phyloP scores from a whole-genome alignment of 2,113 vertebrate genomes.

The Sterna hirundo region DNA sequence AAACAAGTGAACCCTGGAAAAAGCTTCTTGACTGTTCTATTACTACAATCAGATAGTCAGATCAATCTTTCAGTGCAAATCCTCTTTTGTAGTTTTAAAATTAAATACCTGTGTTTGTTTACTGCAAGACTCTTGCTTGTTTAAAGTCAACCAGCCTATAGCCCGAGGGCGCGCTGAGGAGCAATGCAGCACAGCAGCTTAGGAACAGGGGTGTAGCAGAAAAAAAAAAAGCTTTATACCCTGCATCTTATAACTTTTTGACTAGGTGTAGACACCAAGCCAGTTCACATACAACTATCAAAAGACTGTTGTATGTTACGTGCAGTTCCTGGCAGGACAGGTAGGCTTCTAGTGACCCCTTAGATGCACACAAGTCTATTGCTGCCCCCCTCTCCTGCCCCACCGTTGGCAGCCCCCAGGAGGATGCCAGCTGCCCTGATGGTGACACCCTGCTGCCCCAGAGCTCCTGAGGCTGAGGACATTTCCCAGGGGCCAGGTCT shows the following conservation, averaged over 20 bases:
- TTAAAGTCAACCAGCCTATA: not conserved
- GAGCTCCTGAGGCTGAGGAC: not conserved
- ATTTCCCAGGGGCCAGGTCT: not conserved
- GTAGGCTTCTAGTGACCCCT: not conserved
- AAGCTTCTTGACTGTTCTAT: not conserved
- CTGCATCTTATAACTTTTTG: not conserved
- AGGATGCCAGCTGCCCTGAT: not conserved
- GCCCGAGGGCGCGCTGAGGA: not conserved
- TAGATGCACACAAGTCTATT: not conserved
- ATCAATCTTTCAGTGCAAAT: not conserved
- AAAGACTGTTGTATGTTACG: not conserved
- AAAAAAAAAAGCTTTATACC: not conserved
- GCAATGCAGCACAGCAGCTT: not conserved
- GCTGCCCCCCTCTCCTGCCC: not conserved
- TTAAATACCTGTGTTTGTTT: not conserved
- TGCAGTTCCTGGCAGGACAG: not conserved
- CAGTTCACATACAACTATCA: not conserved
- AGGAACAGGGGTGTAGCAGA: not conserved
- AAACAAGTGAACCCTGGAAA: not conserved
- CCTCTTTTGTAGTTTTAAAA: not conserved
- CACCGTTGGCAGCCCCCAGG: not conserved
- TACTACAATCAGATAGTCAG: not conserved
- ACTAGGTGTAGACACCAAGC: not conserved
- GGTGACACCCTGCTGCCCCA: not conserved
- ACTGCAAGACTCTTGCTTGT: not conserved